Percentiles rank a stretch among this genome's conserved stretches.
Conservation (phyloP, 2,113 vertebrate genomes). For the Macaca fascicularis region T2T-MFA8v1.1 NC_088375.1:60907501-60908000, state of each 20-base stretch:
- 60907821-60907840: background rate
- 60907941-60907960: background rate
- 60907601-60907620: background rate
- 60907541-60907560: background rate
- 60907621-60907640: background rate
- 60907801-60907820: background rate
- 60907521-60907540: too few relatives aligned
- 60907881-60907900: background rate
- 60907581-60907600: background rate
- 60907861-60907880: background rate
- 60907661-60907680: background rate
- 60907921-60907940: background rate
- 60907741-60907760: background rate
- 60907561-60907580: background rate
- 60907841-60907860: background rate
- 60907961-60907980: background rate
- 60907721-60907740: background rate
- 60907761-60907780: background rate
- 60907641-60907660: background rate
- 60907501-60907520: too few relatives aligned
- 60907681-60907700: background rate
- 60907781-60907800: background rate
- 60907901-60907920: background rate
- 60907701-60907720: background rate
- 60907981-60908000: background rate